A percentile compares a stretch with the other conserved stretches of the same genome.
Conservation (phyloP, 1,140 invertebrate species). For the Tetranychus urticae region DNA sequence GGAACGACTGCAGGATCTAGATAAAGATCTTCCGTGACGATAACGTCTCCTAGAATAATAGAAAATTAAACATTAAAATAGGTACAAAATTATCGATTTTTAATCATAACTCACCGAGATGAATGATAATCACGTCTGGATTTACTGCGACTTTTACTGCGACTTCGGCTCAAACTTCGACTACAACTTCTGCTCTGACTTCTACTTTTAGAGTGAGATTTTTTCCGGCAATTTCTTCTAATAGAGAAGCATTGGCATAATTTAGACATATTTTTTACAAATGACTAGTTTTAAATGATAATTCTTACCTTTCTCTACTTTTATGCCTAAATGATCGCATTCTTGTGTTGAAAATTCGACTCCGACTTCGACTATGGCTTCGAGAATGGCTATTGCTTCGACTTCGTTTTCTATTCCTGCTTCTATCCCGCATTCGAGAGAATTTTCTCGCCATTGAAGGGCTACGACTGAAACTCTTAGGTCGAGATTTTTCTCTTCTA, state of each 20-base stretch:
- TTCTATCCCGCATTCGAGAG: neutral
- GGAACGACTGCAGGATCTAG: too few relatives aligned
- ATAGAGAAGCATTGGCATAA: too few relatives aligned
- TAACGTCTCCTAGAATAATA: too few relatives aligned
- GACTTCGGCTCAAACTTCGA: slow-evolving; percentile 1
- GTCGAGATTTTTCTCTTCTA: neutral
- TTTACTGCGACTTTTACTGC: neutral
- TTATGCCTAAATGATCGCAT: neutral
- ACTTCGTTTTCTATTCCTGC: neutral
- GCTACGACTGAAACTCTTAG: neutral
- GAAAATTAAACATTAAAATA: too few relatives aligned
- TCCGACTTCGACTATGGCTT: neutral
- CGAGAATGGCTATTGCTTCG: neutral
- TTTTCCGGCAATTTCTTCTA: neutral
- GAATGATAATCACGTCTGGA: neutral
- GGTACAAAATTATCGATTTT: too few relatives aligned
- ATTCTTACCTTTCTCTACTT: neutral
- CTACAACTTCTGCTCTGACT: slow-evolving; percentile 1
- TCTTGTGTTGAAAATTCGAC: neutral
- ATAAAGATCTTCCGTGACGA: too few relatives aligned
- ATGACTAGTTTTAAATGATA: neutral
- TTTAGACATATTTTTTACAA: neutral
- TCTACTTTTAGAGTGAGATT: neutral
- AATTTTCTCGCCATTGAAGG: neutral
- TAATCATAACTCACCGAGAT: too few relatives aligned